phyloP scores from a whole-genome alignment of 2,113 vertebrate species.

The Ceyx margarethae region DNA sequence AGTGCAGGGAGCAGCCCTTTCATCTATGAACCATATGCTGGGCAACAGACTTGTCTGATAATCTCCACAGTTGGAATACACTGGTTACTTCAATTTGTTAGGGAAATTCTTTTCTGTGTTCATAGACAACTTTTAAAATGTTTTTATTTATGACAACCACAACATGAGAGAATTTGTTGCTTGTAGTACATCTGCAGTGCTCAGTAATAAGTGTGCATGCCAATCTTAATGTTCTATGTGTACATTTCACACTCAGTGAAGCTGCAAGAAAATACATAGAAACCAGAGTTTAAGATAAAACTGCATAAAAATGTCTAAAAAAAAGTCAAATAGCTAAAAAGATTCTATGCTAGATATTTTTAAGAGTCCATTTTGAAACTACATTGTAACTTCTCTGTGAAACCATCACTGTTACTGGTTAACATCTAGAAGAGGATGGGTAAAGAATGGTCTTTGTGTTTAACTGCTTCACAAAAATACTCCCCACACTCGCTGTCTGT shows the following conservation, averaged over 20 bases:
- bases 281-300: background rate
- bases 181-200: background rate
- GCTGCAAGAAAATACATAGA: background rate
- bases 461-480: background rate
- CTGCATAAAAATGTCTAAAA: background rate
- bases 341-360: background rate
- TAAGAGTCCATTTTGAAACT: background rate
- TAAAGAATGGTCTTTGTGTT: background rate
- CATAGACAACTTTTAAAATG: background rate
- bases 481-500: background rate
- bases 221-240: background rate
- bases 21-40: background rate
- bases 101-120: background rate
- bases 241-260: background rate
- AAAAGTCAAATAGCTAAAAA: background rate
- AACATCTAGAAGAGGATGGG: background rate
- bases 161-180: background rate
- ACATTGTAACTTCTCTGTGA: background rate
- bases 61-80: background rate
- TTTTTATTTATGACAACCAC: background rate
- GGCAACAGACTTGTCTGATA: background rate
- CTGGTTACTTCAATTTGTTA: background rate
- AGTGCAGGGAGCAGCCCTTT: background rate
- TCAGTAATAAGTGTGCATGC: background rate
- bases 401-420: background rate